Evolutionary conservation across 1,140 invertebrate species (phyloP).

Genomic region (Lasaia peninsularis): DNA sequence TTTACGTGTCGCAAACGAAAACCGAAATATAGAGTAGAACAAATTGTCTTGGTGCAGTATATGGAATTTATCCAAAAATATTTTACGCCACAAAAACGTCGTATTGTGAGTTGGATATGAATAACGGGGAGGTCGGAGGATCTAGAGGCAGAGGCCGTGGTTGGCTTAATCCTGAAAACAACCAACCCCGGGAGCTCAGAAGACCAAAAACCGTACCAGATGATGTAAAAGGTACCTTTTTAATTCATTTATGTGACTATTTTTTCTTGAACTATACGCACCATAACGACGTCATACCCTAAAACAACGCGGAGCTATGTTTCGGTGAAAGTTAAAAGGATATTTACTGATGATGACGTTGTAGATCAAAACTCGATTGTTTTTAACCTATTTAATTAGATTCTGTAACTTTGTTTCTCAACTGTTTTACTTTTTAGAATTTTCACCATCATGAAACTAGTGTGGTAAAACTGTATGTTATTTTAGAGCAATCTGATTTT

Average conservation of each 20-base stretch:
- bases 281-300: constrained; percentile 13
- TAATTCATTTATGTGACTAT: neutral
- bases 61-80: constrained; percentile 46
- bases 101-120: constrained; percentile 54
- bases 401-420: constrained; percentile 21
- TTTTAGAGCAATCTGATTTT: no score
- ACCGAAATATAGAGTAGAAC: constrained; percentile 32
- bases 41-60: constrained; percentile 38
- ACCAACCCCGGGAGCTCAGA: constrained; percentile 59
- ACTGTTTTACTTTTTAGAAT: constrained; percentile 26
- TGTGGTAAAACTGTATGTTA: no score
- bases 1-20: constrained; percentile 67
- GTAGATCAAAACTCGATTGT: constrained; percentile 35
- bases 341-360: constrained; percentile 69
- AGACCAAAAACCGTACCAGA: constrained; percentile 52
- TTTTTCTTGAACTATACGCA: neutral
- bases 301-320: constrained; percentile 42
- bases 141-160: constrained; percentile 67
- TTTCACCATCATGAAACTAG: constrained; percentile 5
- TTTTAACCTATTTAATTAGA: constrained; percentile 1
- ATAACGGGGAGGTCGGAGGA: constrained; percentile 67
- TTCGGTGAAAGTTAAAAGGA: constrained; percentile 66
- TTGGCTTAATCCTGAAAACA: constrained; percentile 62
- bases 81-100: constrained; percentile 19
- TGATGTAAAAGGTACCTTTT: constrained; percentile 49